Evolutionary conservation across 2,888 invertebrate species (phyloP).

Genomic region (Hemicrepidius hirtus): DNA sequence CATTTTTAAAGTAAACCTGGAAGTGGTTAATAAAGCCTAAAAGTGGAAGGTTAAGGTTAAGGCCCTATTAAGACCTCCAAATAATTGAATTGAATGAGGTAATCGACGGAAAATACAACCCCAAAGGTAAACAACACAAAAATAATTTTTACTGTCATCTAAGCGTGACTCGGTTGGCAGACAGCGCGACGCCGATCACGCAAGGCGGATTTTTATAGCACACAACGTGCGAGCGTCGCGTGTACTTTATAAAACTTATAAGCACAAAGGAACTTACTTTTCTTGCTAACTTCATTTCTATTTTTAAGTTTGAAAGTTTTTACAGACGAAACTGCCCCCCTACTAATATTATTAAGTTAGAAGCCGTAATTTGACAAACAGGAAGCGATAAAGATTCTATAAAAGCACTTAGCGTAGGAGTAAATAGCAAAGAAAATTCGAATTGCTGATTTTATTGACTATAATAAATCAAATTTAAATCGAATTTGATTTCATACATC

Average conservation of each 20-base stretch:
- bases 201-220: constrained; percentile 15
- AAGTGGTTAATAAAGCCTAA: not conserved
- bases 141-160: constrained; percentile 20
- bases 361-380: not conserved
- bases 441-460: too few relatives aligned
- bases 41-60: constrained; percentile 7
- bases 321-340: not conserved
- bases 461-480: too few relatives aligned
- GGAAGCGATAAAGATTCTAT: constrained; percentile 1
- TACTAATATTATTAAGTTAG: not conserved
- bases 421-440: too few relatives aligned
- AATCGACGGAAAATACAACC: constrained; percentile 3
- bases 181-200: constrained; percentile 33
- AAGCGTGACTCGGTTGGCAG: constrained; percentile 22
- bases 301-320: constrained; percentile 5
- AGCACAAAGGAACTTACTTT: not conserved
- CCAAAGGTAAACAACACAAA: constrained; percentile 20
- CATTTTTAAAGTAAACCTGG: too few relatives aligned
- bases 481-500: too few relatives aligned
- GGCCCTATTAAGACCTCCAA: constrained; percentile 2
- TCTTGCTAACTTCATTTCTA: constrained; percentile 14
- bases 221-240: constrained; percentile 13
- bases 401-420: not conserved
- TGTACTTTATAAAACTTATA: not conserved
- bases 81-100: not conserved